Base-by-base conservation (phyloP, 1,140 invertebrate species). In the Eumeta japonica region DNA sequence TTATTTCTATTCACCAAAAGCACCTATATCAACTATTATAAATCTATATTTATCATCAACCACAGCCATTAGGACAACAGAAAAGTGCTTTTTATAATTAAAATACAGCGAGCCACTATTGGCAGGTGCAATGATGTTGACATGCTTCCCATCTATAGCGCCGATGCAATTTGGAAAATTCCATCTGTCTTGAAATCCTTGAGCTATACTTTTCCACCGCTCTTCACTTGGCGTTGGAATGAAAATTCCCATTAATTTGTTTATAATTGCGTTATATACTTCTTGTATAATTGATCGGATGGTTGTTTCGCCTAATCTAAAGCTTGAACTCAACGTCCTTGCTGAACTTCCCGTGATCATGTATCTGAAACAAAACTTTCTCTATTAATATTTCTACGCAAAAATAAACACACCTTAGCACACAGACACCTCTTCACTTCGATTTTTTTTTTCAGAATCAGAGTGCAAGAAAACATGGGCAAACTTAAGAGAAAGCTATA, bases 81-180 rank as follows among this genome's bases (percentile, higher is more conserved):
- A 60, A 40, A 54, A 43, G 16, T 37, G 48, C 10, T 49, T 49
- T 50, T 75, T 75, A 41, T 75, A 77, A 51, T 75, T 71, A 43
- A 57, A 70, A 47, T 52, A 74, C 19, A 46, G 43, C 28, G 51
- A 55, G 20, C 61, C 62, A 40, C 32, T 48, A 43, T 58, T 55
- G 17, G 37, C 28, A 34, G 64, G 67, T 19, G 32, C 62, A 46
- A 29, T 45, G 35, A 47, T 63, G 16, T 48, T 37, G 31, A 70
- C n/a, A n/a, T n/a, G n/a, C n/a, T n/a, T n/a, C n/a, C n/a, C n/a
- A n/a, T n/a, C n/a, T n/a, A n/a, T n/a, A n/a, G n/a, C n/a, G n/a
- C n/a, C n/a, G n/a, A n/a, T n/a, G n/a, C n/a, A n/a, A n/a, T n/a
- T n/a, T n/a, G n/a, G n/a, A n/a, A n/a, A n/a, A n/a, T n/a, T n/a